Conservation (phyloP, 2,888 invertebrate species). For the Aleiodes alternator region DNA sequence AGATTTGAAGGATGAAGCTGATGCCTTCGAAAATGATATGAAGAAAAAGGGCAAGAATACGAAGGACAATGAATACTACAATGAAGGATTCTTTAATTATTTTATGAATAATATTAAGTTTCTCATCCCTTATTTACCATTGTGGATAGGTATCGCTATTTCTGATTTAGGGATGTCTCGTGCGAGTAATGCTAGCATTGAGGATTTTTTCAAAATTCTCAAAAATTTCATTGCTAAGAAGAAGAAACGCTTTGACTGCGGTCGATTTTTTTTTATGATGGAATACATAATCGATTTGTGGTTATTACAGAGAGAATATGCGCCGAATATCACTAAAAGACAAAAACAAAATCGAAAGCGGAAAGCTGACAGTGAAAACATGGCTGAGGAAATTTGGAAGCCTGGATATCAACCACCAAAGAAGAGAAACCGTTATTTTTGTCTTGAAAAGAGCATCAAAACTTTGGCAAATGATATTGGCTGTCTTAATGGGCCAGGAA, state of each 20-base stretch:
- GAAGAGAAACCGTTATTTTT: not conserved
- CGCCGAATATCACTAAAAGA: not conserved
- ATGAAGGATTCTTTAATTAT: conserved; percentile 1
- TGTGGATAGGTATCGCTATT: not conserved
- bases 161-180: not conserved
- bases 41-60: not conserved
- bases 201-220: not conserved
- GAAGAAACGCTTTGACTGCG: not conserved
- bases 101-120: not conserved
- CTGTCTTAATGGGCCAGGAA: not conserved
- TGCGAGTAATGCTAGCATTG: not conserved
- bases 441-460: not conserved
- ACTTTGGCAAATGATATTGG: not conserved
- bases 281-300: not conserved
- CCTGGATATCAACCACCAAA: not conserved
- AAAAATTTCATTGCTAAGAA: not conserved
- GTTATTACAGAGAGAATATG: not conserved
- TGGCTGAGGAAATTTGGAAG: not conserved
- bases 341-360: not conserved
- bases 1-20: not conserved
- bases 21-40: not conserved
- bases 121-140: not conserved
- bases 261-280: not conserved
- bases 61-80: not conserved
- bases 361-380: not conserved